These are phyloP conservation scores for Fistularia commersonii DNA, from an alignment of 2,797 vertebrate genomes.

Conservation along the genomic window DNA sequence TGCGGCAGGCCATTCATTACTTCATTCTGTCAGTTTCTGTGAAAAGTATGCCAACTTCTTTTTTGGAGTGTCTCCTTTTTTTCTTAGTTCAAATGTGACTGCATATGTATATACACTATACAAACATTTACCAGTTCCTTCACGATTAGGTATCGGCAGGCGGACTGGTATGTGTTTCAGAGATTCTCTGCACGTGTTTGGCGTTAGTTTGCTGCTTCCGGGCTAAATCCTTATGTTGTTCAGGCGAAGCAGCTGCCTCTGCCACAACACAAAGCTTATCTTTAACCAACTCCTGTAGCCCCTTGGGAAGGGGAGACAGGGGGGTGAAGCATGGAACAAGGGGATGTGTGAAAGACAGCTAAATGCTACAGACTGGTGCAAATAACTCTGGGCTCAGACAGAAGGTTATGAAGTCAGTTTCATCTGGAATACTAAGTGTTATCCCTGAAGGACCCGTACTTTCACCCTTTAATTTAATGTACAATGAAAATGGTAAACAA, in stretches of 20 bases:
- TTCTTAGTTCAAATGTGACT: conserved; percentile 19
- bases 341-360: conserved; percentile 35
- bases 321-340: conserved; percentile 21
- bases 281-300: conserved; percentile 46
- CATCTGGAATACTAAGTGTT: conserved; percentile 51
- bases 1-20: no score
- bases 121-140: conserved; percentile 2
- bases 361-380: conserved; percentile 53
- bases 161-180: conserved; percentile 38
- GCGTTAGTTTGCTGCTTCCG: conserved; percentile 59
- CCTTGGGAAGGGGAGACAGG: conserved; percentile 31
- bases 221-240: conserved; percentile 67
- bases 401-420: conserved; percentile 44
- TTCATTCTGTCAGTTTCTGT: no score
- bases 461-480: background rate
- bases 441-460: conserved; percentile 28
- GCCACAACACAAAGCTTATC: conserved; percentile 64
- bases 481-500: background rate
- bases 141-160: conserved; percentile 36
- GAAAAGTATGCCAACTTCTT: background rate
- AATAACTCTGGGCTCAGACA: conserved; percentile 55
- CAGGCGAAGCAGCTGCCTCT: conserved; percentile 62
- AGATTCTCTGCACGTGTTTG: conserved; percentile 46
- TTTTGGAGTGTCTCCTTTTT: background rate
- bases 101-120: background rate